These are phyloP conservation scores for Drosophila putrida DNA, from an alignment of 2,888 invertebrate genomes.

Conservation along the genomic window DNA sequence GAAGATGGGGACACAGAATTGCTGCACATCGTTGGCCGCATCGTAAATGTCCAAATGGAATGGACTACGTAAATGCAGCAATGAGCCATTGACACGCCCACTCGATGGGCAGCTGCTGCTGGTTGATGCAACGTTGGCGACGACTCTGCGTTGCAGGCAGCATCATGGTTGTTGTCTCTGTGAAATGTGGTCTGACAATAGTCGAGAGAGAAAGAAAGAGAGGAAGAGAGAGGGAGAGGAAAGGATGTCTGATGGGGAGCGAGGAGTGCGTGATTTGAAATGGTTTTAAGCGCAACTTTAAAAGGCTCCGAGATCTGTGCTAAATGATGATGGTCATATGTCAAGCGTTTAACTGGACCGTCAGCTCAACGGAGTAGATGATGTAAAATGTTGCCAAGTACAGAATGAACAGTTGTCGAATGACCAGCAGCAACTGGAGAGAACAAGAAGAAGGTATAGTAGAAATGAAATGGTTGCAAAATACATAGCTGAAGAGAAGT, in stretches of 20 bases:
- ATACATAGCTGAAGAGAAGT: not conserved
- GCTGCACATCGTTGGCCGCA: conserved; percentile 55
- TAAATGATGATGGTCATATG: conserved; percentile 67
- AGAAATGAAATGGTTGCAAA: not conserved
- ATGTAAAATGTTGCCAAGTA: conserved; percentile 16
- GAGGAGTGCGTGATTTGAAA: conserved; percentile 56
- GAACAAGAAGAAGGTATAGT: not conserved
- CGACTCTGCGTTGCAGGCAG: conserved; percentile 7
- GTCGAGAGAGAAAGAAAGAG: not conserved
- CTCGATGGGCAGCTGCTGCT: conserved; percentile 42
- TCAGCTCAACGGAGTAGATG: conserved; percentile 12
- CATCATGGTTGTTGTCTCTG: conserved; percentile 21
- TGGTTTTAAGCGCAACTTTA: conserved; percentile 57
- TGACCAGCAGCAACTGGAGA: not conserved
- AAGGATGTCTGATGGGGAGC: conserved; percentile 4
- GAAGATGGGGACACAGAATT: conserved; percentile 37
- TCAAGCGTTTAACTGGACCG: conserved; percentile 57
- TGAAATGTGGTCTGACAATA: conserved; percentile 20
- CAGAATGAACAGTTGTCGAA: conserved; percentile 14
- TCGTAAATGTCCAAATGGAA: conserved; percentile 62
- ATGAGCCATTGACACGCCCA: conserved; percentile 70
- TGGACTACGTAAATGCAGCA: conserved; percentile 70
- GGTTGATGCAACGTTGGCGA: conserved; percentile 10
- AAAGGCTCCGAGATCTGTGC: conserved; percentile 45
- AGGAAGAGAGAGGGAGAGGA: not conserved